Evolutionary conservation across 1,140 invertebrate genomes (phyloP).

Genomic region (Pentalonia nigronervosa): DNA sequence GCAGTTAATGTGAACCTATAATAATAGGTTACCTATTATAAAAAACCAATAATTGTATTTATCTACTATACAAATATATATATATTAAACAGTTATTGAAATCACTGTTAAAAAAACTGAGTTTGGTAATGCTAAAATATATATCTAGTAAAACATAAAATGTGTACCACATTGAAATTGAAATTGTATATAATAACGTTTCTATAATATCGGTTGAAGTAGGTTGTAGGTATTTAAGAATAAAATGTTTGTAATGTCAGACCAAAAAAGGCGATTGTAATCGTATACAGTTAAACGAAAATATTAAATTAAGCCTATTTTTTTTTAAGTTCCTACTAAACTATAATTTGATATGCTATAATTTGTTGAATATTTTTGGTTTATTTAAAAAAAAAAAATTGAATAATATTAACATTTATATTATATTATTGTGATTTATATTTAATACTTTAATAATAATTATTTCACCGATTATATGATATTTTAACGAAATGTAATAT

Average conservation of each 20-base stretch:
- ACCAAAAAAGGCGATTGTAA: neutral
- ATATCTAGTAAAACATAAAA: neutral
- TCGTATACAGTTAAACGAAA: neutral
- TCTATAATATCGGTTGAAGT: no score
- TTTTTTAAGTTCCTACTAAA: neutral
- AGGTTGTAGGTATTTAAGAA: no score
- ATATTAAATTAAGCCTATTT: neutral
- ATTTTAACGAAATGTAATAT: neutral
- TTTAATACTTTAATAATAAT: neutral
- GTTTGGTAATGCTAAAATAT: no score
- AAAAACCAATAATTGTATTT: neutral
- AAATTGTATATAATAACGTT: neutral
- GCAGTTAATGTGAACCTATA: no score
- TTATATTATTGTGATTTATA: neutral
- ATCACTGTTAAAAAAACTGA: neutral
- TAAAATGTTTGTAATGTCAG: no score
- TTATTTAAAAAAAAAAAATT: neutral
- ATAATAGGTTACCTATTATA: no score
- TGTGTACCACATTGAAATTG: neutral
- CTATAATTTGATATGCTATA: neutral
- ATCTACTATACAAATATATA: neutral
- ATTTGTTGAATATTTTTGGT: neutral
- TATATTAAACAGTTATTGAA: neutral
- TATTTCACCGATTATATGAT: neutral
- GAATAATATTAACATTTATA: slow-evolving; percentile 15